These are phyloP conservation scores for Halocaridina rubra DNA, from an alignment of 2,888 invertebrate genomes.

Conservation along the genomic window DNA sequence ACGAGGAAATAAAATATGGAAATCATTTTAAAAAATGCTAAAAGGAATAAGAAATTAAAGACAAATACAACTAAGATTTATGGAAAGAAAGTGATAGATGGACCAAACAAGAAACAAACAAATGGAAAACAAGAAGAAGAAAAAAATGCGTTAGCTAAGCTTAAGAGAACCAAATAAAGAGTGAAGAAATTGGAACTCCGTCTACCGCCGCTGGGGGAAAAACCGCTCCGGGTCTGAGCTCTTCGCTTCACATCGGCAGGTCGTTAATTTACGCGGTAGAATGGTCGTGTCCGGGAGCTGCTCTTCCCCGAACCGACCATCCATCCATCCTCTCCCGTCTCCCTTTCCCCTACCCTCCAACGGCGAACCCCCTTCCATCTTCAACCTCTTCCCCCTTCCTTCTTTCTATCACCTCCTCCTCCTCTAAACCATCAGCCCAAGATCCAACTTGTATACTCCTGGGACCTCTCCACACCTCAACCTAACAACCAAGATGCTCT, in stretches of 20 bases:
- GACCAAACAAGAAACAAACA: too few relatives aligned
- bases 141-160: background rate
- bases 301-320: background rate
- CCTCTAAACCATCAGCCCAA: too few relatives aligned
- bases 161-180: background rate
- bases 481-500: too few relatives aligned
- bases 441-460: too few relatives aligned
- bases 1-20: too few relatives aligned
- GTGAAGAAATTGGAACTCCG: background rate
- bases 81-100: too few relatives aligned
- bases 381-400: background rate
- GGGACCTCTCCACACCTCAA: too few relatives aligned
- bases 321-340: background rate
- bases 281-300: conserved; percentile 11
- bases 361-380: background rate
- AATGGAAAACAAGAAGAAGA: background rate
- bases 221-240: too few relatives aligned
- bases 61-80: too few relatives aligned
- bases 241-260: background rate
- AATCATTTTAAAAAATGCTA: too few relatives aligned
- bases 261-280: conserved; percentile 19
- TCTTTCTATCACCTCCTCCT: background rate
- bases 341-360: background rate
- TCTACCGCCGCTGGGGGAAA: conserved; percentile 1
- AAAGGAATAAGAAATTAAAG: too few relatives aligned